Conservation (phyloP, 2,797 vertebrate genomes). For the Vultur gryphus region DNA sequence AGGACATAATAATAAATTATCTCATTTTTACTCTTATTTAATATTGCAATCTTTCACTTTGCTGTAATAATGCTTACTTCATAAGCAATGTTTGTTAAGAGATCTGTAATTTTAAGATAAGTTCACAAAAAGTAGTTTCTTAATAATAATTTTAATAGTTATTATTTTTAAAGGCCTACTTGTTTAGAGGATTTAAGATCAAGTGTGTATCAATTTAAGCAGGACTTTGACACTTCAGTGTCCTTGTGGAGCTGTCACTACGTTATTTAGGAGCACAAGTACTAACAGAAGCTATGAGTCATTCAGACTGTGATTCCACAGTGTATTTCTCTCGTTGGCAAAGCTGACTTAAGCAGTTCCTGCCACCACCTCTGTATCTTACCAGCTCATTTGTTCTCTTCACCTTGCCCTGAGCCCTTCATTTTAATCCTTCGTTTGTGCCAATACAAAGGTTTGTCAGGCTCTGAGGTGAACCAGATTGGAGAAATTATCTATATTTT, state of each 20-base stretch:
- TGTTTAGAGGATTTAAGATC: not conserved
- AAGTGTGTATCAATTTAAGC: not conserved
- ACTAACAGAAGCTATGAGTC: conserved; percentile 53
- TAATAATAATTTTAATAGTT: not conserved
- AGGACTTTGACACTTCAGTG: not conserved
- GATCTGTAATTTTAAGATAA: not conserved
- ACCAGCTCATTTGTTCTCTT: conserved; percentile 7
- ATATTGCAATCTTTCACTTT: not conserved
- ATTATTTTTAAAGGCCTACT: not conserved
- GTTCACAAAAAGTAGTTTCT: not conserved
- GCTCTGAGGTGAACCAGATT: not conserved
- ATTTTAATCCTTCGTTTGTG: not conserved
- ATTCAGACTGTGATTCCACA: conserved; percentile 30
- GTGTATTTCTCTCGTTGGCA: conserved; percentile 42
- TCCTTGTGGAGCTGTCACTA: conserved; percentile 39
- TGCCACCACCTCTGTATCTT: not conserved
- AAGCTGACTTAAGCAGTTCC: conserved; percentile 47
- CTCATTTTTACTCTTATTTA: not conserved
- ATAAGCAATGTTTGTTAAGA: not conserved
- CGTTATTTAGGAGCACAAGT: conserved; percentile 20
- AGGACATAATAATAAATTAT: not conserved
- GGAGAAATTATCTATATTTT: not conserved
- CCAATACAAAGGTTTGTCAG: not conserved
- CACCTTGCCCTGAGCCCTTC: conserved; percentile 21
- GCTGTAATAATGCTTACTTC: not conserved